Percentiles rank a stretch among this genome's conserved stretches.
These are phyloP conservation scores for Xestia xanthographa DNA, from an alignment of 2,888 invertebrate genomes.

Conservation along the genomic window DNA sequence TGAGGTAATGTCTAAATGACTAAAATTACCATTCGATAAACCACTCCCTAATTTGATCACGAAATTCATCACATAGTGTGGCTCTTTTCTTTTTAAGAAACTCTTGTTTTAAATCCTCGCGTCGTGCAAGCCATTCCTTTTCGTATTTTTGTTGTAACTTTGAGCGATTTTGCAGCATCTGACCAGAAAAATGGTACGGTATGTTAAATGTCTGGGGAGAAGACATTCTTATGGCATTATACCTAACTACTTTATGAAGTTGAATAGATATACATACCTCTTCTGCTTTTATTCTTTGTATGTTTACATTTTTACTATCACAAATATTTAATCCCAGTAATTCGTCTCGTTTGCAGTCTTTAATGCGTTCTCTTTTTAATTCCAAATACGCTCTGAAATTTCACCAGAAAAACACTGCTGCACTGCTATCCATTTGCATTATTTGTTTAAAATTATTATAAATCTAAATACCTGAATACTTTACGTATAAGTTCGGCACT, in stretches of 20 bases:
- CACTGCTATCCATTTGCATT: not conserved
- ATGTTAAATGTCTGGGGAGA: not conserved
- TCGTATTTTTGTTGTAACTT: constrained; percentile 62
- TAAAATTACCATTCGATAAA: constrained; percentile 78
- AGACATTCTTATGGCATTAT: not conserved
- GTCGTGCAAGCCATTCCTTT: constrained; percentile 69
- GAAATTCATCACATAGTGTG: constrained; percentile 73
- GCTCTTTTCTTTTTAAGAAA: constrained; percentile 68
- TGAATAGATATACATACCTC: constrained; percentile 67
- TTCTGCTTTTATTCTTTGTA: constrained; percentile 58
- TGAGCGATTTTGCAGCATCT: constrained; percentile 43
- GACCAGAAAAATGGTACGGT: not conserved
- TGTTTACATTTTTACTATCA: constrained; percentile 49
- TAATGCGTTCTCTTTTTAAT: constrained; percentile 75
- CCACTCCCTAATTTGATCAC: constrained; percentile 80
- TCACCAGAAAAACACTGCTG: not conserved
- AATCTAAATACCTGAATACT: constrained; percentile 71
- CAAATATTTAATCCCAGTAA: constrained; percentile 73
- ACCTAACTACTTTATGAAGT: not conserved
- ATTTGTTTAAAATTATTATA: not conserved
- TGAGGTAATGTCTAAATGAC: not conserved
- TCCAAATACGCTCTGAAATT: constrained; percentile 77
- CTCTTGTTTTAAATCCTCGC: constrained; percentile 68
- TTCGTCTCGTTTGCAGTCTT: constrained; percentile 74
- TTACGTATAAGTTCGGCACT: constrained; percentile 78